These are phyloP conservation scores for Orthosia gothica DNA, from an alignment of 2,888 invertebrate genomes.

Conservation along the genomic window DNA sequence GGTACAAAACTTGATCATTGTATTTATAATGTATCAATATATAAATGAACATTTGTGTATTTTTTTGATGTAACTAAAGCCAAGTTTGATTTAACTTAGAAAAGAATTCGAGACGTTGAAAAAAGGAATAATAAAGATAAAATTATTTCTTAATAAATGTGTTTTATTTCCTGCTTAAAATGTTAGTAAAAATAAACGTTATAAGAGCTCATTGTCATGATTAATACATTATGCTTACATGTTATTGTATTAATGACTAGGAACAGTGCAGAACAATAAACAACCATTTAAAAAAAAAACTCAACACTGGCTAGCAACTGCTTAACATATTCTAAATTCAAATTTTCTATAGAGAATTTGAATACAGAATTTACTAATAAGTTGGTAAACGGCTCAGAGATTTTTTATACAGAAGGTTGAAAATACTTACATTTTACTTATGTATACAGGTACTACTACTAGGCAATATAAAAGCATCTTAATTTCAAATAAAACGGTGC, in stretches of 20 bases:
- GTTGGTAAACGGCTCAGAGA: too few species aligned
- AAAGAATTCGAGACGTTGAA: constrained; percentile 89
- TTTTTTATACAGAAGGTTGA: too few species aligned
- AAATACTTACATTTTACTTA: constrained; percentile 17
- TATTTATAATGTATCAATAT: constrained; percentile 87
- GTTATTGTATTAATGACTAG: constrained; percentile 64
- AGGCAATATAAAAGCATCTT: constrained; percentile 49
- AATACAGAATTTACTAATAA: too few species aligned
- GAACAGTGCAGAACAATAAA: constrained; percentile 54
- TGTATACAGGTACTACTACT: constrained; percentile 55
- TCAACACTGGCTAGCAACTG: too few species aligned
- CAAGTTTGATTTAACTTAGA: constrained; percentile 91
- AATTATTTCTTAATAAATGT: constrained; percentile 90
- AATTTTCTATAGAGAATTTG: too few species aligned
- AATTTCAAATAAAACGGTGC: constrained; percentile 55
- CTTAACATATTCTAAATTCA: too few species aligned
- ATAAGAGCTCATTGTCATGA: constrained; percentile 69
- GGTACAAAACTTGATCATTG: constrained; percentile 79
- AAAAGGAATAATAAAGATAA: constrained; percentile 90
- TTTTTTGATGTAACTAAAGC: constrained; percentile 91
- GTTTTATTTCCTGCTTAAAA: constrained; percentile 82
- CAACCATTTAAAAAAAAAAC: neutral
- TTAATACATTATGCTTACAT: constrained; percentile 66
- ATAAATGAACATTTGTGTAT: constrained; percentile 89
- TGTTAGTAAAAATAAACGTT: constrained; percentile 45